phyloP scores from a whole-genome alignment of 2,888 invertebrate genomes.

The Spodoptera exigua region DNA sequence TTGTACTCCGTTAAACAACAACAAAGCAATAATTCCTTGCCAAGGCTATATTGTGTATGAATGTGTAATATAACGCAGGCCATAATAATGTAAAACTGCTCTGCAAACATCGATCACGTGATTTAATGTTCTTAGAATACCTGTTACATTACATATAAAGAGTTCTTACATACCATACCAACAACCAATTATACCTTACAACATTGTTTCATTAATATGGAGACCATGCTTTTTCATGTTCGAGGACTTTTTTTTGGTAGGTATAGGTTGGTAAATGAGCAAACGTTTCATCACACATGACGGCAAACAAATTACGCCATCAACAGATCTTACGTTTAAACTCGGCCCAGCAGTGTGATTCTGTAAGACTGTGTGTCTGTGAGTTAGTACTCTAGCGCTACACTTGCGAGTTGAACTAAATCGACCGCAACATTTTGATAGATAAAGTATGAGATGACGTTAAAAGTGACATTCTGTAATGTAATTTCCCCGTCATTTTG shows the following conservation, averaged over 20 bases:
- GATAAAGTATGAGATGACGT: too few species aligned
- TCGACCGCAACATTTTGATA: too few species aligned
- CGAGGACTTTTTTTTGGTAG: conserved; percentile 1
- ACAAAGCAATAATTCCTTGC: conserved; percentile 34
- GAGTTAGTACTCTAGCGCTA: too few species aligned
- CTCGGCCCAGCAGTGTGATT: too few species aligned
- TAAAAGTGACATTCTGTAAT: too few species aligned
- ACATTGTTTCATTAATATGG: conserved; percentile 40
- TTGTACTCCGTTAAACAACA: conserved; percentile 30
- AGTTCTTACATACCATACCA: conserved; percentile 33
- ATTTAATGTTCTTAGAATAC: conserved; percentile 32
- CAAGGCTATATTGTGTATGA: conserved; percentile 9
- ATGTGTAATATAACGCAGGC: conserved; percentile 37
- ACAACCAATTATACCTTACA: conserved; percentile 41
- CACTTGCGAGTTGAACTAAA: too few species aligned
- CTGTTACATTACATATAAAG: conserved; percentile 47
- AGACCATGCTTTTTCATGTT: conserved; percentile 26
- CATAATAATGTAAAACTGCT: conserved; percentile 39
- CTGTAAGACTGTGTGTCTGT: too few species aligned
- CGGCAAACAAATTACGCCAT: too few species aligned
- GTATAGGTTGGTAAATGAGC: too few species aligned
- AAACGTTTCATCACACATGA: too few species aligned
- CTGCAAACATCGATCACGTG: conserved; percentile 30
- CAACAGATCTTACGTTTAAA: too few species aligned
- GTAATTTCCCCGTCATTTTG: too few species aligned